Evolutionary conservation across 2,888 invertebrate genomes (phyloP).

Genomic region (Notodonta ziczac): DNA sequence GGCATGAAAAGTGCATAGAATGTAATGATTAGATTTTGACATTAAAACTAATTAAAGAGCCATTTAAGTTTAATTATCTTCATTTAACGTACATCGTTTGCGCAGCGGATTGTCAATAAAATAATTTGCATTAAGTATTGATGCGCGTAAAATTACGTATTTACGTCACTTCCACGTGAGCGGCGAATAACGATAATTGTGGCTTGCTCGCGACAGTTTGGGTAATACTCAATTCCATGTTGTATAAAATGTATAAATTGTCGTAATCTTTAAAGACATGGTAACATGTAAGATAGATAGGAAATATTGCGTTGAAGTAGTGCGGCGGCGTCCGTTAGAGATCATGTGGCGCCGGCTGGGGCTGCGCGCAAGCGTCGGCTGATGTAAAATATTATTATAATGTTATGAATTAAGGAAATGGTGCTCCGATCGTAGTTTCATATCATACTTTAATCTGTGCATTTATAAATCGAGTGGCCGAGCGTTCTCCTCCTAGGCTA

Average conservation of each 20-base stretch:
- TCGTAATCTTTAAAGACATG: neutral
- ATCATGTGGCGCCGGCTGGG: neutral
- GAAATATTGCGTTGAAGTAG: neutral
- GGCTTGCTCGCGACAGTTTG: too few species aligned
- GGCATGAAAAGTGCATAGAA: too few species aligned
- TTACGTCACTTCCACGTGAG: too few species aligned
- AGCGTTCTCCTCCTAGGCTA: conserved; percentile 71
- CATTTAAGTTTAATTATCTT: too few species aligned
- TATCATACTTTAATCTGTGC: conserved; percentile 78
- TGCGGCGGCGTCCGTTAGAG: neutral
- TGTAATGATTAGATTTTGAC: too few species aligned
- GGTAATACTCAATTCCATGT: neutral
- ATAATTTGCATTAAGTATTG: too few species aligned
- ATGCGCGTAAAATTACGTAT: too few species aligned
- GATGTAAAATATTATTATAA: conserved; percentile 20
- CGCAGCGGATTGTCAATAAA: too few species aligned
- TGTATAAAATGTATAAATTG: too few species aligned
- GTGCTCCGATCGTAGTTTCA: conserved; percentile 81
- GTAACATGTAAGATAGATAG: neutral
- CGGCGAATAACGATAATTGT: too few species aligned
- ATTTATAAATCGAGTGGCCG: conserved; percentile 59
- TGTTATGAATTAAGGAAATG: conserved; percentile 52
- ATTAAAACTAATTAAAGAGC: too few species aligned
- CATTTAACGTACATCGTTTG: too few species aligned
- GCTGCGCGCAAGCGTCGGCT: neutral